These are phyloP conservation scores for Hycleus phaleratus DNA, from an alignment of 1,140 invertebrate species.

Conservation along the genomic window DNA sequence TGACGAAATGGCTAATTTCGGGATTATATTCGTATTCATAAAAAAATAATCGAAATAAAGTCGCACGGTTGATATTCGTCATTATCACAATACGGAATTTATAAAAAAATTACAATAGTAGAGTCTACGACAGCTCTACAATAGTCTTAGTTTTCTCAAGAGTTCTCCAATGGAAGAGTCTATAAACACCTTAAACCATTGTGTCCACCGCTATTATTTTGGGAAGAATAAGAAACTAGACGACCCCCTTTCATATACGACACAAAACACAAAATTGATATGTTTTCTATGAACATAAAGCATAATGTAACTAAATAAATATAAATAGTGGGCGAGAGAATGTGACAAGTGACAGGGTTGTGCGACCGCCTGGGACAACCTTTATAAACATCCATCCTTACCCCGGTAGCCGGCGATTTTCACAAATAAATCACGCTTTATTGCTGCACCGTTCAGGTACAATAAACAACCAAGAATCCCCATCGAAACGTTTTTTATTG, in stretches of 20 bases:
- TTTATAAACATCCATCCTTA: constrained; percentile 13
- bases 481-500: too few species aligned
- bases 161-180: neutral
- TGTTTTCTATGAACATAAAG: constrained; percentile 23
- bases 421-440: constrained; percentile 26
- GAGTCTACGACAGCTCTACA: too few species aligned
- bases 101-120: too few species aligned
- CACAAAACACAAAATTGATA: constrained; percentile 17
- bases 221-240: constrained; percentile 11
- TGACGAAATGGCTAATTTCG: constrained; percentile 15
- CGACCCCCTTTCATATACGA: neutral
- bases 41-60: too few species aligned
- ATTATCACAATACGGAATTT: too few species aligned
- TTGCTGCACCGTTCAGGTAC: neutral
- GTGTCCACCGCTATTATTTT: constrained; percentile 15
- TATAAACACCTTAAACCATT: constrained; percentile 18
- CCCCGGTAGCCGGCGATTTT: constrained; percentile 21
- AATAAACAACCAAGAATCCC: too few species aligned
- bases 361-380: constrained; percentile 17
- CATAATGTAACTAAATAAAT: constrained; percentile 28
- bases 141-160: constrained; percentile 10
- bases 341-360: constrained; percentile 29
- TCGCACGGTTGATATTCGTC: too few species aligned
- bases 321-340: constrained; percentile 30
- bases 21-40: constrained; percentile 13